These are phyloP conservation scores for Sycophila sp. DNA, from an alignment of 1,140 invertebrate genomes.

Conservation along the genomic window DNA sequence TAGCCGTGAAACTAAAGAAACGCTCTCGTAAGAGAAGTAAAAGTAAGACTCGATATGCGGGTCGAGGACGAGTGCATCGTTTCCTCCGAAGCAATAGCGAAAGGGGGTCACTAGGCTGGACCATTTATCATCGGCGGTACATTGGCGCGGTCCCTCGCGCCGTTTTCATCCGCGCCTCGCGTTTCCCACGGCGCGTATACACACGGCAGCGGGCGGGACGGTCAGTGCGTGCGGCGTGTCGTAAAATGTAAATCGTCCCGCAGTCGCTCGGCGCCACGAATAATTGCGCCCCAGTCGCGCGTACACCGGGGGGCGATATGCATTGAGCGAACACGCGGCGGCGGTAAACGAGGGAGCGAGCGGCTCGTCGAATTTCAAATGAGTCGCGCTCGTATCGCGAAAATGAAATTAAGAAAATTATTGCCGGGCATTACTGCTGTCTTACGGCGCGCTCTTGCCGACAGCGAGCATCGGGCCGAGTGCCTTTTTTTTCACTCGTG, in stretches of 20 bases:
- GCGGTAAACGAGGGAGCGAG: background rate
- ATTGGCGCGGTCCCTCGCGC: background rate
- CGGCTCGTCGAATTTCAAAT: constrained; percentile 43
- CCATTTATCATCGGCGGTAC: background rate
- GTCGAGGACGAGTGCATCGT: too few relatives aligned
- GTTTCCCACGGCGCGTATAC: background rate
- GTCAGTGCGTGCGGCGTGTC: constrained; percentile 27
- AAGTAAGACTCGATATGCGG: too few relatives aligned
- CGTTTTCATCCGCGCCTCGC: too few relatives aligned
- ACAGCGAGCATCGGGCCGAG: too few relatives aligned
- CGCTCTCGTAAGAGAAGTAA: too few relatives aligned
- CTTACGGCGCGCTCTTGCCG: too few relatives aligned
- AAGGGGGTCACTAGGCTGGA: background rate
- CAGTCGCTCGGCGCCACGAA: constrained; percentile 30
- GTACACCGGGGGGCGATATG: constrained; percentile 21
- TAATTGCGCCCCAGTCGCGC: constrained; percentile 31
- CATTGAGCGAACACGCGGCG: background rate
- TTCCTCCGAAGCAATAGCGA: too few relatives aligned
- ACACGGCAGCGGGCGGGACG: background rate
- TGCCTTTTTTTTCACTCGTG: too few relatives aligned
- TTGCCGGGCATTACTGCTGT: background rate
- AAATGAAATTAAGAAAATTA: constrained; percentile 24
- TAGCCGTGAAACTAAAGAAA: too few relatives aligned
- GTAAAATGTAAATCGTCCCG: constrained; percentile 46
- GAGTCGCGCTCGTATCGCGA: constrained; percentile 31